A percentile compares a stretch with the other conserved stretches of the same genome.
phyloP scores from a whole-genome alignment of 2,797 vertebrate species.

The Lepilemur ruficaudatus region DNA sequence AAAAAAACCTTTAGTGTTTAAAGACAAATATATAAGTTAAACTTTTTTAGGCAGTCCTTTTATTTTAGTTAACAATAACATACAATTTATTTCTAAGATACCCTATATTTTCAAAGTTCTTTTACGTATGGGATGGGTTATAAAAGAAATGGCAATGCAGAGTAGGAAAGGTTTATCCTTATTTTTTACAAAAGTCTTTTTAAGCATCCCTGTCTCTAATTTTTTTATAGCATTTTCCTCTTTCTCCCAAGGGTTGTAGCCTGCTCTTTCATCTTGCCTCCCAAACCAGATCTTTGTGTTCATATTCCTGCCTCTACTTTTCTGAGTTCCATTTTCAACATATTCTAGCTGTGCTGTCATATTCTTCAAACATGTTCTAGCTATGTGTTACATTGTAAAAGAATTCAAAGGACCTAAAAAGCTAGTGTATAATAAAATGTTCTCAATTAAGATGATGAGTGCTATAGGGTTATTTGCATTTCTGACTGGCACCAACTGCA shows the following conservation, averaged over 20 bases:
- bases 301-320: background rate
- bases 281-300: background rate
- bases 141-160: conserved; percentile 12
- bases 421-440: background rate
- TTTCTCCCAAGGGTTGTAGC: background rate
- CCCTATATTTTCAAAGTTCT: background rate
- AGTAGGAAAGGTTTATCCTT: background rate
- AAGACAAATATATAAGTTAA: background rate
- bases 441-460: conserved; percentile 6
- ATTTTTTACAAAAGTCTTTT: background rate
- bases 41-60: background rate
- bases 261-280: background rate
- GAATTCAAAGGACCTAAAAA: conserved; percentile 32
- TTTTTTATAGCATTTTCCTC: background rate
- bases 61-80: background rate
- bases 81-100: background rate
- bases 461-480: conserved; percentile 47
- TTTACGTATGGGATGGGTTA: background rate
- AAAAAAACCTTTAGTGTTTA: background rate
- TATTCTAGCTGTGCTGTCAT: background rate
- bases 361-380: background rate
- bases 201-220: background rate
- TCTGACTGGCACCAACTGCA: conserved; percentile 51
- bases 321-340: background rate
- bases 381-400: background rate